A percentile compares a stretch with the other conserved stretches of the same genome.
These are phyloP conservation scores for Acrocyrtus sp. DNA, from an alignment of 2,888 invertebrate species.

Conservation along the genomic window DNA sequence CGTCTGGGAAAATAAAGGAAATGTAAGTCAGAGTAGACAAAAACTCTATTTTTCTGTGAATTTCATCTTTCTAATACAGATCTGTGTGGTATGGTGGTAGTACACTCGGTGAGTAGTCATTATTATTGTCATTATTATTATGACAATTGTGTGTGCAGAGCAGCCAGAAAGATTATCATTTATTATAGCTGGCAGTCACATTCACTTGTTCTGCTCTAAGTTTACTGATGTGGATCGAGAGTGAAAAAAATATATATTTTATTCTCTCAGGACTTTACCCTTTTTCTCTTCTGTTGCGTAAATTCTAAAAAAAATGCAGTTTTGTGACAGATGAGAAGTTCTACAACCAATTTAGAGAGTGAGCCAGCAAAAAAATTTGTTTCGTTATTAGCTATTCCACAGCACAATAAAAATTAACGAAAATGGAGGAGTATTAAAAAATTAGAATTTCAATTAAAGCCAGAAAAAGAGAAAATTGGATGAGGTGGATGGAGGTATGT, in stretches of 20 bases:
- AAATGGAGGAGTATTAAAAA: too few relatives aligned
- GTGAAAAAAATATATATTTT: background rate
- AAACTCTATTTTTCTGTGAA: background rate
- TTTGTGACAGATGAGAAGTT: slow-evolving; percentile 16
- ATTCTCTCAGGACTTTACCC: background rate
- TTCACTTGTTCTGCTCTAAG: slow-evolving; percentile 16
- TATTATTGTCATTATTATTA: slow-evolving; percentile 20
- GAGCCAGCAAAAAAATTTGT: background rate
- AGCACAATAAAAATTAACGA: too few relatives aligned
- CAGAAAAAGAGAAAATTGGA: background rate
- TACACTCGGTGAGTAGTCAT: background rate
- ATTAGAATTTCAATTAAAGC: too few relatives aligned
- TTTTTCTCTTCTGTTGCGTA: background rate
- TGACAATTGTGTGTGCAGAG: slow-evolving; percentile 10
- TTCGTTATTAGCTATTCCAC: background rate
- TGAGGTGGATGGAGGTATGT: background rate
- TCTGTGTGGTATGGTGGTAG: background rate
- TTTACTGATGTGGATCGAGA: slow-evolving; percentile 28
- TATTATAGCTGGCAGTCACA: background rate
- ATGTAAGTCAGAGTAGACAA: background rate
- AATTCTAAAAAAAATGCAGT: too few relatives aligned
- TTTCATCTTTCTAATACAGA: background rate
- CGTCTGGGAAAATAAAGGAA: background rate
- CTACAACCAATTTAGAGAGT: background rate
- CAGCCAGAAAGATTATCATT: background rate